Percentiles rank a stretch among this genome's conserved stretches.
These are phyloP conservation scores for Noturus placidus DNA, from an alignment of 2,113 vertebrate species.

Conservation along the genomic window DNA sequence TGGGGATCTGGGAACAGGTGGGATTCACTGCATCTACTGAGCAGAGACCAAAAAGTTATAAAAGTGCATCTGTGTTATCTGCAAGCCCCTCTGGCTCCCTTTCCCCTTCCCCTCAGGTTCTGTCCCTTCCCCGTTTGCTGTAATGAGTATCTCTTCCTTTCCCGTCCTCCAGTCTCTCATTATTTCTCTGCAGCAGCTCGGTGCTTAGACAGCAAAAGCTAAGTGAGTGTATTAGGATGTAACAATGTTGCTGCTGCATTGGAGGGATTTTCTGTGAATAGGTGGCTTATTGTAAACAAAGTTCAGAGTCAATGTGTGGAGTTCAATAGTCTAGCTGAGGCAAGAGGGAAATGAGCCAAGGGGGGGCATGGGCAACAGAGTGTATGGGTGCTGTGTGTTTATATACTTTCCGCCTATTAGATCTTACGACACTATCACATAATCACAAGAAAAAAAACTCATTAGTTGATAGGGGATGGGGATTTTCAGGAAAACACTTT, in stretches of 20 bases:
- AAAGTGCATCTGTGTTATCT: slow-evolving; percentile 64
- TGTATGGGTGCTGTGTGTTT: slow-evolving; percentile 47
- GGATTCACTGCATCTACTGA: slow-evolving; percentile 81
- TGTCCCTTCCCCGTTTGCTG: slow-evolving; percentile 11
- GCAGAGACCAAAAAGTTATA: slow-evolving; percentile 69
- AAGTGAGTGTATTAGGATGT: slow-evolving; percentile 62
- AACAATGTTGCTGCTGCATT: slow-evolving; percentile 67
- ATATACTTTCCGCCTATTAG: slow-evolving; percentile 12
- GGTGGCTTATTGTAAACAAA: slow-evolving; percentile 77
- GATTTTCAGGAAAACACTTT: not conserved
- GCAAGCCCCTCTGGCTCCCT: slow-evolving; percentile 47
- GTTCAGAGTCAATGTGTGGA: slow-evolving; percentile 69
- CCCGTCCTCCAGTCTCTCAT: slow-evolving; percentile 13
- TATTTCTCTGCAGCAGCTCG: slow-evolving; percentile 46
- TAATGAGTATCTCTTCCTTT: slow-evolving; percentile 33
- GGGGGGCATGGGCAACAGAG: slow-evolving; percentile 36
- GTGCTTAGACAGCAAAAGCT: slow-evolving; percentile 77
- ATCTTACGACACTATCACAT: not conserved
- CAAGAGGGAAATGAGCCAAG: slow-evolving; percentile 72
- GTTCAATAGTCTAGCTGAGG: slow-evolving; percentile 86
- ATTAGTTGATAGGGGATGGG: not conserved
- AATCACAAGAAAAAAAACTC: not conserved
- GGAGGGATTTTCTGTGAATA: slow-evolving; percentile 64
- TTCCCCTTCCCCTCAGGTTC: not conserved
- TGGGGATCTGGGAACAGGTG: slow-evolving; percentile 78